phyloP scores from a whole-genome alignment of 2,113 vertebrate genomes.

The Phainopepla nitens region DNA sequence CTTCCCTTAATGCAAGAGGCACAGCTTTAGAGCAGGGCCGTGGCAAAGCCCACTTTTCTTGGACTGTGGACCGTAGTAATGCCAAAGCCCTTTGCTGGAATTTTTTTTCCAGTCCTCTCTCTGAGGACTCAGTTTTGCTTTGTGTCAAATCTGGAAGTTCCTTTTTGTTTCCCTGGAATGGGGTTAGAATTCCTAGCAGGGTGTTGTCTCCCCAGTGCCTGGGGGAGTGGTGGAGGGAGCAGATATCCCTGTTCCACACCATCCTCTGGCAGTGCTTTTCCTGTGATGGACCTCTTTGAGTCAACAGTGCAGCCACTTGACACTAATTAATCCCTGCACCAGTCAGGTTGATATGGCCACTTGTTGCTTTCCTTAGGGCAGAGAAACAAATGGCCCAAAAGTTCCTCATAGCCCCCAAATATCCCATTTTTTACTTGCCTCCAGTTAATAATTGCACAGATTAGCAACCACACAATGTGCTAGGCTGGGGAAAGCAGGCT shows the following conservation, averaged over 20 bases:
- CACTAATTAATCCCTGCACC: not conserved
- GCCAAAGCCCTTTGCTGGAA: not conserved
- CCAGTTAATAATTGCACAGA: not conserved
- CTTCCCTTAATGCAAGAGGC: not conserved
- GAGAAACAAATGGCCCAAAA: not conserved
- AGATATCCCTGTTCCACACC: not conserved
- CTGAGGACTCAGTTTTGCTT: accelerated
- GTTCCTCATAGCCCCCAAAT: not conserved
- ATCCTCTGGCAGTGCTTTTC: not conserved
- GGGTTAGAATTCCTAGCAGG: not conserved
- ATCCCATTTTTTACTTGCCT: conserved; percentile 3
- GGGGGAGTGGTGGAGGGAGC: not conserved
- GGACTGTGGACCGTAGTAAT: not conserved
- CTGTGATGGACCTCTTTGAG: accelerated
- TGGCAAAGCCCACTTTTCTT: not conserved
- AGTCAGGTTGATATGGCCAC: accelerated
- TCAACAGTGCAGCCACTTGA: accelerated
- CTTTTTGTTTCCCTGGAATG: not conserved
- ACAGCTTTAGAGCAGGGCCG: not conserved
- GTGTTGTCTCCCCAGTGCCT: accelerated
- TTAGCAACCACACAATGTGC: not conserved
- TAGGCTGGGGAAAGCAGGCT: accelerated
- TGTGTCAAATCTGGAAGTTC: accelerated
- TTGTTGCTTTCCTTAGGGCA: not conserved
- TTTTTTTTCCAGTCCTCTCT: not conserved